These are phyloP conservation scores for Agrochola circellaris DNA, from an alignment of 2,888 invertebrate genomes.

Conservation along the genomic window DNA sequence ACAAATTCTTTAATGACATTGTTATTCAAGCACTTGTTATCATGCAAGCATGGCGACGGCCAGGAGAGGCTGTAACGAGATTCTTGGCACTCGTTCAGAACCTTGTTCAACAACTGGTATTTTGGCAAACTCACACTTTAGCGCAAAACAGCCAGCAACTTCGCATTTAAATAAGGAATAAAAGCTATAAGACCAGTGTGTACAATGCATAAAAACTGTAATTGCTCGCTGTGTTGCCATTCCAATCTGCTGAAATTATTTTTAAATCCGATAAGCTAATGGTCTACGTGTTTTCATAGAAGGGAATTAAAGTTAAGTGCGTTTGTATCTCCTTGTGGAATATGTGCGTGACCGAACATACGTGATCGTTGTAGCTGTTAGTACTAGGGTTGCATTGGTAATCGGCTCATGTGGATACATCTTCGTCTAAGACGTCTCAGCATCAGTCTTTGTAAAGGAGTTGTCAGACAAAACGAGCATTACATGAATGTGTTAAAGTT, in stretches of 20 bases:
- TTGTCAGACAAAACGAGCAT: slow-evolving; percentile 28
- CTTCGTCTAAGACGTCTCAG: slow-evolving; percentile 43
- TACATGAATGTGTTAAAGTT: slow-evolving; percentile 22
- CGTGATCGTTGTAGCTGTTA: slow-evolving; percentile 17
- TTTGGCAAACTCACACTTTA: slow-evolving; percentile 47
- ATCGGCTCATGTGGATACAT: slow-evolving; percentile 40
- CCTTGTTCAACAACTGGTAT: slow-evolving; percentile 49
- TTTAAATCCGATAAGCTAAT: slow-evolving; percentile 29
- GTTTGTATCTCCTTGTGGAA: slow-evolving; percentile 22
- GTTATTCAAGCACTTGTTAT: slow-evolving; percentile 58
- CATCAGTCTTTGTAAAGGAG: slow-evolving; percentile 38
- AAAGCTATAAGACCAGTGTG: slow-evolving; percentile 17
- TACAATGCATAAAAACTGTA: slow-evolving; percentile 27
- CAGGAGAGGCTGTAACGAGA: slow-evolving; percentile 44
- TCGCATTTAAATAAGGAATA: slow-evolving; percentile 28
- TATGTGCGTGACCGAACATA: slow-evolving; percentile 37
- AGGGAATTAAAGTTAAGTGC: slow-evolving; percentile 36
- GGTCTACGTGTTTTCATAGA: slow-evolving; percentile 31
- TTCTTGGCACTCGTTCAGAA: slow-evolving; percentile 62
- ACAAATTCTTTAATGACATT: slow-evolving; percentile 20
- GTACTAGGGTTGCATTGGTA: slow-evolving; percentile 32
- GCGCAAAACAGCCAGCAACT: slow-evolving; percentile 20
- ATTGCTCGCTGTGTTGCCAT: slow-evolving; percentile 27
- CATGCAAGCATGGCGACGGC: slow-evolving; percentile 33
- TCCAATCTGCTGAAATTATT: slow-evolving; percentile 34